Base-by-base conservation (phyloP, 2,888 invertebrate species). In the Lagria hirta region DNA sequence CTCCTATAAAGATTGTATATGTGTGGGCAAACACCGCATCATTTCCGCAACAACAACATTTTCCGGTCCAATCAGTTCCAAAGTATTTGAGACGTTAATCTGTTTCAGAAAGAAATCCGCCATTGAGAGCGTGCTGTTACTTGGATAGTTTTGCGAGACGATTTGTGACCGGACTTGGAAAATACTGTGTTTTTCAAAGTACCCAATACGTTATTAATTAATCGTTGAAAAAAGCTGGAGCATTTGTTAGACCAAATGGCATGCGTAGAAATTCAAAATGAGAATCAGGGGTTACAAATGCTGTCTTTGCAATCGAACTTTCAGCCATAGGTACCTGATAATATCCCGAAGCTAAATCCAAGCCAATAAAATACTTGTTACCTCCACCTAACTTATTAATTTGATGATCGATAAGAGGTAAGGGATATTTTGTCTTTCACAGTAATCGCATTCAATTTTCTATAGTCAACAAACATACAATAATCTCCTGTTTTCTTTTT, bases 201-300 rank as follows among this genome's bases (percentile, higher is more conserved):
- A 15, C 40, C 45, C 16, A 49, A 24, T 10, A 45, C 32, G 4
- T 33, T 34, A 17, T n/a, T n/a, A n/a, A n/a, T n/a, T n/a, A n/a
- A n/a, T n/a, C n/a, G n/a, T n/a, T n/a, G n/a, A n/a, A n/a, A n/a
- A n/a, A n/a, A 7, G 40, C 27, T n/a, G 48, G 48, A 7, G 38
- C 44, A 23, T 49, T 49, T 6, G 8, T 7, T 8, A 48, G 24
- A 3, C 48, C 48, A 40, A 48, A 48, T 4, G 44, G 28, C 28
- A 51, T 36, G 6, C 44, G 18, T 13, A 46, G 15, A 30, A 35
- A 52, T 20, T 51, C 51, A 20, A 38, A 51, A 10, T 52, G 46
- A 2, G 36, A 42, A 33, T 46, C 49, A 1, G 45, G 52, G 2
- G 48, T 51, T 4, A 52, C 37, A 30, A 52, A 52, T 3, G 43